Percentiles rank a stretch among this genome's conserved stretches.
phyloP scores from a whole-genome alignment of 2,113 vertebrate species.

The Suncus etruscus region DNA sequence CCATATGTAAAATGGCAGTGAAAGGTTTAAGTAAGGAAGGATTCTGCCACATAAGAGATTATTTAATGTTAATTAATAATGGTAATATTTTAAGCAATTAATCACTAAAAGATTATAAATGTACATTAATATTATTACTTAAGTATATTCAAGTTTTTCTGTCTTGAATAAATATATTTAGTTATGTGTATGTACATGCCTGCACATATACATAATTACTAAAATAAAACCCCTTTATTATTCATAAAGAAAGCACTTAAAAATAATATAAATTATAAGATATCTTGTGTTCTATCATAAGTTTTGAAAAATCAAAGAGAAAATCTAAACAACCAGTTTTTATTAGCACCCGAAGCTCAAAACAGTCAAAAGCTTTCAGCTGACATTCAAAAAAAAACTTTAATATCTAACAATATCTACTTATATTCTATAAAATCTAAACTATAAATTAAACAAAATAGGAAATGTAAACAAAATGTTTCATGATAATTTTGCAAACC shows the following conservation, averaged over 20 bases:
- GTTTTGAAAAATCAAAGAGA: conserved; percentile 24
- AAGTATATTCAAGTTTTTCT: conserved; percentile 9
- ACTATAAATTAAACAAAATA: conserved; percentile 36
- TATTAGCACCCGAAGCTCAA: conserved; percentile 1
- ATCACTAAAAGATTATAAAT: neutral
- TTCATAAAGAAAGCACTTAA: neutral
- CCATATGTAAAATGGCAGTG: neutral
- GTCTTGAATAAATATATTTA: conserved; percentile 12
- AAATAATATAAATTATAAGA: conserved; percentile 7
- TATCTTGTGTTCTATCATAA: neutral
- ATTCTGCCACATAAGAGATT: neutral
- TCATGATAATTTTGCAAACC: conserved; percentile 27
- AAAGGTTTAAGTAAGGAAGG: neutral
- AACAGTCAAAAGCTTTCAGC: conserved; percentile 4
- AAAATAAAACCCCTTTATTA: neutral
- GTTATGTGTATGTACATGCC: too few species aligned
- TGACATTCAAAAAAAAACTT: conserved; percentile 43
- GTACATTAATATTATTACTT: neutral
- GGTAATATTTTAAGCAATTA: neutral
- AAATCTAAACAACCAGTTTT: conserved; percentile 23
- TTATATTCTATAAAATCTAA: conserved; percentile 43
- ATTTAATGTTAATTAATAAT: neutral
- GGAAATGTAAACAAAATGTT: conserved; percentile 53
- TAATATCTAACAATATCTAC: conserved; percentile 40
- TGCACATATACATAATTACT: neutral